These are phyloP conservation scores for Mormyrops boulengeri DNA, from an alignment of 2,797 vertebrate genomes.

Conservation along the genomic window DNA sequence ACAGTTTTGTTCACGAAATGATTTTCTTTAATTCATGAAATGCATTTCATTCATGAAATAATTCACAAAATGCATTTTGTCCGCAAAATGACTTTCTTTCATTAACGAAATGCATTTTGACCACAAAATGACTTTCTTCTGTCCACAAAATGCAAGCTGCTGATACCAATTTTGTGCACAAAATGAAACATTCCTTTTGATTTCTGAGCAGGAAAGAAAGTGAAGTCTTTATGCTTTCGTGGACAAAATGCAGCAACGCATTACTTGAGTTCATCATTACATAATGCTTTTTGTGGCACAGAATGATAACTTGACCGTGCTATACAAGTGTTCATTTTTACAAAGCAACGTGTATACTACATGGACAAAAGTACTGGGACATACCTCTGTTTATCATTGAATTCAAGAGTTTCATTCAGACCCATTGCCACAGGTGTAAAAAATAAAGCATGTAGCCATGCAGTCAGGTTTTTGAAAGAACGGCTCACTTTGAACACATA, in stretches of 20 bases:
- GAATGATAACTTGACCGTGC: neutral
- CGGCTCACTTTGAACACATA: neutral
- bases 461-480: neutral
- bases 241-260: neutral
- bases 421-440: neutral
- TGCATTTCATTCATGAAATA: too few relatives aligned
- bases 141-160: too few relatives aligned
- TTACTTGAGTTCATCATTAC: neutral
- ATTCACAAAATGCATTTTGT: too few relatives aligned
- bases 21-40: too few relatives aligned
- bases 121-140: too few relatives aligned
- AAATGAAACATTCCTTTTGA: too few relatives aligned
- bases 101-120: too few relatives aligned
- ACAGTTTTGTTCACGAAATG: too few relatives aligned
- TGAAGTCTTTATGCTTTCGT: neutral
- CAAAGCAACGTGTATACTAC: neutral
- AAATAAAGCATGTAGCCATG: neutral
- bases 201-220: too few relatives aligned
- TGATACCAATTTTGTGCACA: too few relatives aligned
- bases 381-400: neutral
- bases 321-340: neutral
- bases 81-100: too few relatives aligned
- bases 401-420: neutral
- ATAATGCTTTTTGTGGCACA: neutral
- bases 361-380: neutral